Conservation (phyloP, 2,888 invertebrate species). For the Drosophila merina region DNA sequence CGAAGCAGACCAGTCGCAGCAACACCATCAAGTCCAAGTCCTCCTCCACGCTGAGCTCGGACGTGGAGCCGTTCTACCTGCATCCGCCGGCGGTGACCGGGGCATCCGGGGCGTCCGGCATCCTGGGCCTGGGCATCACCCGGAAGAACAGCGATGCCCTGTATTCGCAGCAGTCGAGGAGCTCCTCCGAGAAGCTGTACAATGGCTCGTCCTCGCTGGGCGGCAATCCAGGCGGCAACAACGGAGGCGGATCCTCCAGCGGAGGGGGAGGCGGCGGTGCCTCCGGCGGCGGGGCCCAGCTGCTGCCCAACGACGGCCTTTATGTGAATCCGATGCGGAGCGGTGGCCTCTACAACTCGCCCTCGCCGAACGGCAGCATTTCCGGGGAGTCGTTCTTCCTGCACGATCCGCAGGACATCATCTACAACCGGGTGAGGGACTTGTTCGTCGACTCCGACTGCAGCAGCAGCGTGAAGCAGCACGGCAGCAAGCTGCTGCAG, state of each 20-base stretch:
- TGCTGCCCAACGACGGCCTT: conserved; percentile 87
- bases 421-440: conserved; percentile 93
- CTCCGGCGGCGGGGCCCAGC: conserved; percentile 13
- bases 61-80: conserved; percentile 89
- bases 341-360: conserved; percentile 84
- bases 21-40: conserved; percentile 84
- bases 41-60: conserved; percentile 84
- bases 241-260: conserved; percentile 7
- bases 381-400: conserved; percentile 91
- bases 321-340: conserved; percentile 92
- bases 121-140: conserved; percentile 54
- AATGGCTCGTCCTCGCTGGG: conserved; percentile 58
- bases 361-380: conserved; percentile 86
- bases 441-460: conserved; percentile 88
- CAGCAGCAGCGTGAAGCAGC: conserved; percentile 79
- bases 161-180: conserved; percentile 79
- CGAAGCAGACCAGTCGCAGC: conserved; percentile 82
- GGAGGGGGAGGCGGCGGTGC: conserved; percentile 23
- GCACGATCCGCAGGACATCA: conserved; percentile 91
- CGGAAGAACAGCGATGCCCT: conserved; percentile 82
- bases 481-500: conserved; percentile 50
- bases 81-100: conserved; percentile 87
- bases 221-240: conserved; percentile 46
- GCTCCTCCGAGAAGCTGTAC: conserved; percentile 82
- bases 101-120: conserved; percentile 30